Evolutionary conservation across 2,113 vertebrate species (phyloP).

Genomic region (Gobiocypris rarus): DNA sequence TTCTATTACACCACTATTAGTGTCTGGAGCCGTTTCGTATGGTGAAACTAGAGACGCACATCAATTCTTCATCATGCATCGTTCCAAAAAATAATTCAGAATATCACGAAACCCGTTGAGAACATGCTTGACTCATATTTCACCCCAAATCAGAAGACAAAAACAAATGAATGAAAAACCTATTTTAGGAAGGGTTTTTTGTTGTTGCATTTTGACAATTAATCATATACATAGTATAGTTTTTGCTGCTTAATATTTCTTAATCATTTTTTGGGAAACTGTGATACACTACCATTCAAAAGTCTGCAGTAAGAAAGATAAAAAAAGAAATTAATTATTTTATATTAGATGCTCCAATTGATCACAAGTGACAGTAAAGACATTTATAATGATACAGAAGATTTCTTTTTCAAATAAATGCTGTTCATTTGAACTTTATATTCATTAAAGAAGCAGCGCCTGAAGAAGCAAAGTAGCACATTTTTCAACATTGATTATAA

Average conservation of each 20-base stretch:
- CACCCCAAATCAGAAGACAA: not conserved
- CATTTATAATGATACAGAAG: too few relatives aligned
- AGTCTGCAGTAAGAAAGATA: too few relatives aligned
- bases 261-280: too few relatives aligned
- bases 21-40: not conserved
- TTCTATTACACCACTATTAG: conserved; percentile 11
- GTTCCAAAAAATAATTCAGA: not conserved
- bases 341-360: too few relatives aligned
- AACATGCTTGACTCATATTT: not conserved
- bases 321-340: too few relatives aligned
- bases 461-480: not conserved
- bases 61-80: not conserved
- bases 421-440: too few relatives aligned
- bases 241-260: too few relatives aligned
- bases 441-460: too few relatives aligned
- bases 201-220: not conserved
- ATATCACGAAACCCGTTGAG: not conserved
- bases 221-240: too few relatives aligned
- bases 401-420: too few relatives aligned
- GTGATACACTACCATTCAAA: too few relatives aligned
- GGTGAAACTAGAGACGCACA: not conserved
- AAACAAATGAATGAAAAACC: not conserved
- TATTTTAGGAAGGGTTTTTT: not conserved
- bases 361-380: too few relatives aligned
- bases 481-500: not conserved